These are phyloP conservation scores for Archips crataeganus DNA, from an alignment of 2,888 invertebrate genomes.

Conservation along the genomic window DNA sequence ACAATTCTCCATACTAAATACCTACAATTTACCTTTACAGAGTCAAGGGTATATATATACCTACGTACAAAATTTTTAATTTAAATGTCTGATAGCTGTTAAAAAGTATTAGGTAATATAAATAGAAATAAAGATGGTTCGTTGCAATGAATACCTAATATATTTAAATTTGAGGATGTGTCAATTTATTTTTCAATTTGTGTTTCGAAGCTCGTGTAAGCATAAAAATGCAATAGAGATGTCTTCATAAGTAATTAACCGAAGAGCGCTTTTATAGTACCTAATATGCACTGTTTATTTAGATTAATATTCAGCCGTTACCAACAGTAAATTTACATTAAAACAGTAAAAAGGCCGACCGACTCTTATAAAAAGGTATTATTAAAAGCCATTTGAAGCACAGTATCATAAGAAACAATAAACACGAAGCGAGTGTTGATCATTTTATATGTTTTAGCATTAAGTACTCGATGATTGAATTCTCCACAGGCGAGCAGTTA, in stretches of 20 bases:
- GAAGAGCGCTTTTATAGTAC: neutral
- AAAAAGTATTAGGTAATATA: too few species aligned
- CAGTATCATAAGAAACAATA: conserved; percentile 58
- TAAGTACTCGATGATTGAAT: conserved; percentile 59
- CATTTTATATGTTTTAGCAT: conserved; percentile 57
- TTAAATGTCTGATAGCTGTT: too few species aligned
- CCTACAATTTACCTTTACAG: too few species aligned
- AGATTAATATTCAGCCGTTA: conserved; percentile 19
- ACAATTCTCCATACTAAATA: too few species aligned
- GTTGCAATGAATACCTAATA: neutral
- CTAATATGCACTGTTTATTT: neutral
- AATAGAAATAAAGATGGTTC: neutral
- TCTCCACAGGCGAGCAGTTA: conserved; percentile 50
- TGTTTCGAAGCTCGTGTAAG: too few species aligned
- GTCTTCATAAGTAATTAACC: neutral
- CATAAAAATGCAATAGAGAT: neutral
- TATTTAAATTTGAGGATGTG: too few species aligned
- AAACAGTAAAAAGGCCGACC: conserved; percentile 60
- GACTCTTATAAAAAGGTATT: conserved; percentile 58
- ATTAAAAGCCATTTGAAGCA: conserved; percentile 63
- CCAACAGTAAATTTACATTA: conserved; percentile 41
- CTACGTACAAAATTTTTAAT: too few species aligned
- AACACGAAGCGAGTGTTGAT: conserved; percentile 58
- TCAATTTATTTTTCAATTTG: too few species aligned
- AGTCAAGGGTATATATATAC: too few species aligned